These are phyloP conservation scores for Parnassius orleans DNA, from an alignment of 2,888 invertebrate genomes.

Conservation along the genomic window DNA sequence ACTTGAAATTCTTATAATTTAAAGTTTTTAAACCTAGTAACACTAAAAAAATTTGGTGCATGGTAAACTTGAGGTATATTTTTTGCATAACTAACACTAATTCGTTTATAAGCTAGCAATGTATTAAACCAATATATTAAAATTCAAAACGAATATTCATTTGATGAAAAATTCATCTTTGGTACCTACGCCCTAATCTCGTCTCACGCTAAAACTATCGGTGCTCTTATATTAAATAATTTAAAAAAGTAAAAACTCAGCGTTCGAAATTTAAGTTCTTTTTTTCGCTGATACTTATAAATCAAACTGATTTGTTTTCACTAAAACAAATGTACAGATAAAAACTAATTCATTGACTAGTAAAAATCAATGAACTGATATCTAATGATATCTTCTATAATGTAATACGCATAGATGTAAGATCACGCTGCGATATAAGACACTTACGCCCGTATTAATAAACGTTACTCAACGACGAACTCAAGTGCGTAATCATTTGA, in stretches of 20 bases:
- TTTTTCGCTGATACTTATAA: conserved; percentile 1
- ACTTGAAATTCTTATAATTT: conserved; percentile 54
- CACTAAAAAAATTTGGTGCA: conserved; percentile 73
- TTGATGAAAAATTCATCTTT: conserved; percentile 78
- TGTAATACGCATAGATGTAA: no score
- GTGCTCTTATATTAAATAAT: conserved; percentile 48
- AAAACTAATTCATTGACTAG: conserved; percentile 16
- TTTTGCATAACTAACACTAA: conserved; percentile 42
- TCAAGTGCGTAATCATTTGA: no score
- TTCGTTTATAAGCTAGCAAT: conserved; percentile 37
- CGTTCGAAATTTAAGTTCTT: conserved; percentile 17
- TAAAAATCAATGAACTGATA: conserved; percentile 13
- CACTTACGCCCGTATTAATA: no score
- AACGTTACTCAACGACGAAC: no score
- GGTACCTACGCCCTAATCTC: conserved; percentile 64
- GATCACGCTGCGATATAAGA: no score
- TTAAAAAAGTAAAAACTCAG: conserved; percentile 10
- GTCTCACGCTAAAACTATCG: conserved; percentile 61
- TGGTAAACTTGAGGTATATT: conserved; percentile 80
- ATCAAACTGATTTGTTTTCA: not conserved
- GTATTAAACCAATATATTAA: conserved; percentile 38
- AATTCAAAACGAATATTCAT: conserved; percentile 68
- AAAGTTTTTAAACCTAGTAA: conserved; percentile 51
- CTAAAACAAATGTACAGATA: conserved; percentile 1
- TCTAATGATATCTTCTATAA: not conserved